Conservation (phyloP, 2,888 invertebrate genomes). For the Halictus quadricinctus region DNA sequence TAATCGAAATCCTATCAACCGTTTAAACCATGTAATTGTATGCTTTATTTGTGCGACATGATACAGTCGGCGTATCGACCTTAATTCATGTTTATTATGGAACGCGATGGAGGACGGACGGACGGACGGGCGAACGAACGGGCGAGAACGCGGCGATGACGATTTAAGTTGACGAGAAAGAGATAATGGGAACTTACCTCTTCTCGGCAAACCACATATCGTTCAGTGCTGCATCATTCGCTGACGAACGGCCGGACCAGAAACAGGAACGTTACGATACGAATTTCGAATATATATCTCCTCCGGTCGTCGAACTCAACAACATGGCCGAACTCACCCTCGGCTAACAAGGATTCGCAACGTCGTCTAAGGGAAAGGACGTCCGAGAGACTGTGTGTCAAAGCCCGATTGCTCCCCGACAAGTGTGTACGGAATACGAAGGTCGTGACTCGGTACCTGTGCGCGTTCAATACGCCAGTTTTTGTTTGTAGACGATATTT, state of each 20-base stretch:
- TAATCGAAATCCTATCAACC: not conserved
- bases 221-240: slow-evolving; percentile 59
- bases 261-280: slow-evolving; percentile 9
- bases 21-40: not conserved
- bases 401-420: slow-evolving; percentile 25
- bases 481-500: slow-evolving; percentile 54
- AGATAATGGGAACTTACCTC: slow-evolving; percentile 61
- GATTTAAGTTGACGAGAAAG: slow-evolving; percentile 15
- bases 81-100: slow-evolving; percentile 16
- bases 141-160: not conserved
- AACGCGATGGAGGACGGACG: not conserved
- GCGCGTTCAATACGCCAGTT: slow-evolving; percentile 5
- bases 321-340: slow-evolving; percentile 68
- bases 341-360: slow-evolving; percentile 41
- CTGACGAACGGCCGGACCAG: slow-evolving; percentile 9
- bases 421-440: not conserved
- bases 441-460: slow-evolving; percentile 21
- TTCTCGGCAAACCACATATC: slow-evolving; percentile 59
- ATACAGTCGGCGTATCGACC: not conserved
- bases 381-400: slow-evolving; percentile 37
- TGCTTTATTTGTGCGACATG: not conserved
- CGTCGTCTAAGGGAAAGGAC: slow-evolving; percentile 37
- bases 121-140: not conserved
- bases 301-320: slow-evolving; percentile 54
- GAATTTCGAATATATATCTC: slow-evolving; percentile 30